A percentile compares a stretch with the other conserved stretches of the same genome.
Evolutionary conservation across 1,140 invertebrate genomes (phyloP).

Genomic region (Ips nitidus): DNA sequence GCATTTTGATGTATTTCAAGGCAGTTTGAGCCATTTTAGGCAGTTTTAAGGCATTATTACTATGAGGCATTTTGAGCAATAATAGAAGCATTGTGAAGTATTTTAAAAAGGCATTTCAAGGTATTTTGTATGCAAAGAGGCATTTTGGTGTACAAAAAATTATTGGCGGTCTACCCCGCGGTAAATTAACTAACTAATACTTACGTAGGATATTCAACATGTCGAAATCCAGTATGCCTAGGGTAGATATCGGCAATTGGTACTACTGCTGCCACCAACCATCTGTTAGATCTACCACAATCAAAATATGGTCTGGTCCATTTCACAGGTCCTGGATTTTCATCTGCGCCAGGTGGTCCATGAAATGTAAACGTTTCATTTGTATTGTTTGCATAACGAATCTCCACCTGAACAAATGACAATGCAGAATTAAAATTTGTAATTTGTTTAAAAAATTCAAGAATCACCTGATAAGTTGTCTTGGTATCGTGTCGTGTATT

Average conservation of each 20-base stretch:
- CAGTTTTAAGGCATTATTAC: too few relatives aligned
- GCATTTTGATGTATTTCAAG: too few relatives aligned
- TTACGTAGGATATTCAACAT: constrained; percentile 94
- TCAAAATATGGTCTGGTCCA: constrained; percentile 96
- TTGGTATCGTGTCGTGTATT: constrained; percentile 86
- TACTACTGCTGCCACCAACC: constrained; percentile 90
- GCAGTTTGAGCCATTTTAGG: too few relatives aligned
- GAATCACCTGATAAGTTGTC: constrained; percentile 81
- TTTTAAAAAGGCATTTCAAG: too few relatives aligned
- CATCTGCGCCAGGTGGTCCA: constrained; percentile 86
- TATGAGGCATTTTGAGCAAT: too few relatives aligned
- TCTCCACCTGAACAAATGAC: constrained; percentile 56
- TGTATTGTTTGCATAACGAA: constrained; percentile 92
- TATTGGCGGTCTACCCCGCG: too few relatives aligned
- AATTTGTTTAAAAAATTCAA: neutral
- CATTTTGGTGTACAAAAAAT: too few relatives aligned
- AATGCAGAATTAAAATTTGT: neutral
- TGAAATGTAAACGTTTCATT: constrained; percentile 95
- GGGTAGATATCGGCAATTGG: constrained; percentile 96
- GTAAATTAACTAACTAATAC: constrained; percentile 42
- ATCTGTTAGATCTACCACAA: constrained; percentile 92
- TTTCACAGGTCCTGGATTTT: constrained; percentile 86
- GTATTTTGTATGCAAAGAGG: too few relatives aligned
- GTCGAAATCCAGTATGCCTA: constrained; percentile 89
- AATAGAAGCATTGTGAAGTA: too few relatives aligned